Percentiles rank a stretch among this genome's conserved stretches.
phyloP scores from a whole-genome alignment of 2,113 vertebrate species.

The Chlorocebus sabaeus region DNA sequence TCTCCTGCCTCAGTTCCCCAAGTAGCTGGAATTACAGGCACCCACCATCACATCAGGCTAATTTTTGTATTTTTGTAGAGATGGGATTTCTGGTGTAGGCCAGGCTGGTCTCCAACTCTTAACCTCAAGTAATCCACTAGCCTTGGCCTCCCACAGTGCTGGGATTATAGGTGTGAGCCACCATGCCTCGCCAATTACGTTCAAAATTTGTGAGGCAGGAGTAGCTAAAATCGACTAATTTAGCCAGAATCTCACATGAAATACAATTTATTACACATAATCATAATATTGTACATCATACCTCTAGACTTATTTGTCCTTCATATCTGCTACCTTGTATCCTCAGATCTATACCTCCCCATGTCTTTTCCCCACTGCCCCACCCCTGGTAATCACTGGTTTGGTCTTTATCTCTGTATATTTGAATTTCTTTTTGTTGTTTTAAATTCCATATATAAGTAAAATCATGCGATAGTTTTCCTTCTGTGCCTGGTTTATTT shows the following conservation, averaged over 20 bases:
- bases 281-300: not conserved
- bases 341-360: not conserved
- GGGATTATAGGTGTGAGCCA: too few relatives aligned
- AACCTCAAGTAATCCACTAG: too few relatives aligned
- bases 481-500: not conserved
- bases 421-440: not conserved
- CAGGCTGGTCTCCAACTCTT: too few relatives aligned
- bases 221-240: not conserved
- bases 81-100: too few relatives aligned
- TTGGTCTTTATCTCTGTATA: not conserved
- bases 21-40: too few relatives aligned
- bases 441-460: not conserved
- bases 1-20: too few relatives aligned
- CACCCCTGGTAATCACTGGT: not conserved
- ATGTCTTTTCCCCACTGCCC: not conserved
- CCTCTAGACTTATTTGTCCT: not conserved
- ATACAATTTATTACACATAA: not conserved
- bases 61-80: too few relatives aligned
- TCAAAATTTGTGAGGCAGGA: not conserved
- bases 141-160: too few relatives aligned
- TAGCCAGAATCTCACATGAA: not conserved
- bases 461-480: not conserved
- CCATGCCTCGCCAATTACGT: not conserved
- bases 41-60: too few relatives aligned
- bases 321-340: not conserved